Conservation (phyloP, 2,113 vertebrate genomes). For the Dromas ardeola region DNA sequence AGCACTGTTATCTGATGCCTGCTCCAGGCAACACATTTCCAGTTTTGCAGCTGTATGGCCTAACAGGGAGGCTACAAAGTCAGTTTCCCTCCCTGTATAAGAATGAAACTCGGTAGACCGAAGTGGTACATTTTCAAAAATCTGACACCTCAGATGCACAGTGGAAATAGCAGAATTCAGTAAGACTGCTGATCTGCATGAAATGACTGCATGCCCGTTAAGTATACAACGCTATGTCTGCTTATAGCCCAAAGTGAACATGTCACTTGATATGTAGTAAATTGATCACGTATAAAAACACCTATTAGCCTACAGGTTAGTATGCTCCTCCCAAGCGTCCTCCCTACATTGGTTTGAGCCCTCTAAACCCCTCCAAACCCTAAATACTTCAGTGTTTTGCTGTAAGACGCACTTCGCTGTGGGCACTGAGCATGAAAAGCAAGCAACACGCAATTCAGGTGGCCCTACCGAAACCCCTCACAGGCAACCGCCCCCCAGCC, state of each 20-base stretch:
- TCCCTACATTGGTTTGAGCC: rapidly evolving
- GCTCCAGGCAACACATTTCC: neutral
- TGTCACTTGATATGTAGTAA: rapidly evolving
- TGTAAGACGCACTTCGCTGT: rapidly evolving
- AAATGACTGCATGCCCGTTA: rapidly evolving
- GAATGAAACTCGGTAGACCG: neutral
- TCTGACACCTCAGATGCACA: too few species aligned
- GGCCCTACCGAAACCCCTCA: rapidly evolving
- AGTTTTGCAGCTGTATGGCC: neutral
- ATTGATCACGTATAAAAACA: rapidly evolving
- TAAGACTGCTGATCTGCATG: neutral
- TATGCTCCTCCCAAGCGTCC: neutral
- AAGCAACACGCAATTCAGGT: rapidly evolving
- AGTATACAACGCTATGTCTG: rapidly evolving
- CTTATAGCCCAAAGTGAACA: neutral
- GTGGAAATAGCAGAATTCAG: rapidly evolving
- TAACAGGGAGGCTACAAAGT: neutral
- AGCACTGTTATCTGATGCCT: neutral
- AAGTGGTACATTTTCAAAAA: neutral
- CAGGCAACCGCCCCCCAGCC: rapidly evolving
- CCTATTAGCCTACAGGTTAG: too few species aligned
- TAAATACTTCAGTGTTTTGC: rapidly evolving
- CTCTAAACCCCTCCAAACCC: neutral
- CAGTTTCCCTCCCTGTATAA: neutral
- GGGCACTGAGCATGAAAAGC: rapidly evolving